Evolutionary conservation across 2,888 invertebrate species (phyloP), one percentile per base, ranked within the genome.

Genomic region (Patella pellucida): DNA sequence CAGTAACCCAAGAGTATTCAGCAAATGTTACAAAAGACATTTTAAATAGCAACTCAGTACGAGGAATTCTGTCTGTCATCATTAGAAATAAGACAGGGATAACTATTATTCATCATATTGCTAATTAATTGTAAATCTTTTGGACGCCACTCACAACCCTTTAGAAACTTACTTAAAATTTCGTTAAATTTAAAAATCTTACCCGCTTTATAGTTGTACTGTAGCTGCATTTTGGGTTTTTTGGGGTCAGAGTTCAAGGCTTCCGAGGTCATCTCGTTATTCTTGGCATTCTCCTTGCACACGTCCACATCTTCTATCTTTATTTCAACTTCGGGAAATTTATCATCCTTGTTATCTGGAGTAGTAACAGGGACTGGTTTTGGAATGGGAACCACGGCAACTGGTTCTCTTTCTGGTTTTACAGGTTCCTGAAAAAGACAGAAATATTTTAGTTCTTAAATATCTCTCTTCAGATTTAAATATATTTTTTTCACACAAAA

Each of bases 171-270:
- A 68, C 23, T 0, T 5, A 15, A 19, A 14, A 9, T n/a, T n/a
- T n/a, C n/a, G n/a, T n/a, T 15, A 14, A 9, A 14, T 51, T 52
- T 41, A 41, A 68, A 16, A 31, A 52, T n/a, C 78, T 16, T 80
- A 87, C 86, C 86, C 83, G 86, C 85, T 62, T 83, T 81, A 76
- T 86, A 87, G 79, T 81, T 82, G 16, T 83, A 76, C 76, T 77
- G 77, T 3, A 52, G 70, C 4, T 50, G 72, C 19, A 71, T 52
- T 51, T 75, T 75, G 16, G 69, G 69, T 3, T 78, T 75, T 15
- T 78, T 79, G 27, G 78, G 72, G 1, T 73, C 70, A 27, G 72
- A 23, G 23, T 62, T 62, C 23, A 62, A 62, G 14, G 62, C 62
- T 62, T 62, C 62, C 14, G 62, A 3, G 14, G 62, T 62, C 62